Percentiles rank a stretch among this genome's conserved stretches.
Evolutionary conservation across 1,140 invertebrate species (phyloP).

Genomic region (Geopemphigus sp.): DNA sequence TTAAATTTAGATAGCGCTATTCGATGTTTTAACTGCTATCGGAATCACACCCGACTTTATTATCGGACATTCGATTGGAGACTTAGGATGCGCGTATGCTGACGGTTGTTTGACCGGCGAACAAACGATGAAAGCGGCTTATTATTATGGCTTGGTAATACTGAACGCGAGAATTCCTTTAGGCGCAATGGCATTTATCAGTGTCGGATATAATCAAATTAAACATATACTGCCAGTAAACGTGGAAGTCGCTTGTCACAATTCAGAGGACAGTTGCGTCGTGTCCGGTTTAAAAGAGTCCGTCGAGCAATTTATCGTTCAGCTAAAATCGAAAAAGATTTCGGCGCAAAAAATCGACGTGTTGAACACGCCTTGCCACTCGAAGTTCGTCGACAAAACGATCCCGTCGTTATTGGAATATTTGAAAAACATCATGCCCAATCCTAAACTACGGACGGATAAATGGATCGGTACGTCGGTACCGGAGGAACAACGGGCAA

Average conservation of each 20-base stretch:
- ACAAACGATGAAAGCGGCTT: slow-evolving; percentile 75
- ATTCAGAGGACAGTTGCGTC: slow-evolving; percentile 61
- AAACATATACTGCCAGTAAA: slow-evolving; percentile 58
- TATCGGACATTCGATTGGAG: slow-evolving; percentile 78
- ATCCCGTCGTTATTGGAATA: slow-evolving; percentile 71
- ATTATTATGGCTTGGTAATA: slow-evolving; percentile 81
- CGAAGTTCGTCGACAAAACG: slow-evolving; percentile 72
- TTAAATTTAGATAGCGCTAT: slow-evolving; percentile 64
- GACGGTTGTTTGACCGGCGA: slow-evolving; percentile 78
- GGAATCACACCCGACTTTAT: slow-evolving; percentile 71
- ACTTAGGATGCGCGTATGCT: slow-evolving; percentile 78
- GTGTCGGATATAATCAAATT: slow-evolving; percentile 63
- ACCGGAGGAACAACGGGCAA: slow-evolving; percentile 73
- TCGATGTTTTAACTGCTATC: slow-evolving; percentile 67
- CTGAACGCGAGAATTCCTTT: slow-evolving; percentile 71
- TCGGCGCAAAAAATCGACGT: slow-evolving; percentile 69
- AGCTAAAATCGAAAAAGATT: slow-evolving; percentile 60
- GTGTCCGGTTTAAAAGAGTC: slow-evolving; percentile 64
- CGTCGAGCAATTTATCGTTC: slow-evolving; percentile 56
- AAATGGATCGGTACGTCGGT: slow-evolving; percentile 88
- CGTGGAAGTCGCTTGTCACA: slow-evolving; percentile 70
- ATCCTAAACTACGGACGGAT: slow-evolving; percentile 67
- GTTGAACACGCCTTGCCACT: slow-evolving; percentile 73
- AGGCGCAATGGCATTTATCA: slow-evolving; percentile 84
- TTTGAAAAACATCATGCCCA: slow-evolving; percentile 66